Evolutionary conservation across 2,113 vertebrate species (phyloP), one percentile per base, ranked within the genome.

Genomic region (Megalops atlanticus): DNA sequence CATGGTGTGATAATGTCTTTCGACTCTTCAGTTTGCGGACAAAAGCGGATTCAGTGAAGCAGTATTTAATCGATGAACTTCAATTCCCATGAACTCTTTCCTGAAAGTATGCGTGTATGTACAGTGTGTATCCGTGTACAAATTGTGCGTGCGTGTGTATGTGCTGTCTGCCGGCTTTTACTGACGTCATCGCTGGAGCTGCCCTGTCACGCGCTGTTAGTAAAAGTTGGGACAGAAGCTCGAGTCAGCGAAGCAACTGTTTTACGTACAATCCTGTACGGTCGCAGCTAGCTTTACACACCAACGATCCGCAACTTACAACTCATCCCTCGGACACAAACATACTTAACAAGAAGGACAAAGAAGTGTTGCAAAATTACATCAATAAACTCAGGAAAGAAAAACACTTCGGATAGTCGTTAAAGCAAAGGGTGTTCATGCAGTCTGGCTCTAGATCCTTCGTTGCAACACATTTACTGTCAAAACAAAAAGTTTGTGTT

Each of bases 61-160:
- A 15, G 47, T 14, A 54, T 64, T 5, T 31, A 2, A 27, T 64
- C 31, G 4, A 27, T 31, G 31, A 83, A 89, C 88, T 89, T 16
- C 86, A 89, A 41, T 47, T 82, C 87, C 87, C 87, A 87, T 54
- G 54, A 86, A 41, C 68, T 69, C 79, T 64, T 69, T n/a, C 40
- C 76, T 40, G 78, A 16, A 11, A 75, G 31, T 49, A 31, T 49
- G 45, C 36, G n/a, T 18, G 31, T 35, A 45, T 49, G 74, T 76
- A 33, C 36, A 41, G 58, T 39, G n/a, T 69, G 38, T 47, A 39
- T 69, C n/a, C 69, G 68, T 71, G 58, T 79, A 69, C 16, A 77
- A 24, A 49, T n/a, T 70, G 83, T 43, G 77, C 4, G 45, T 31
- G 73, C 36, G 82, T 27, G 82, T 75, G 73, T 21, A 64, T 31